Percentiles rank a stretch among this genome's conserved stretches.
phyloP scores from a whole-genome alignment of 2,113 vertebrate genomes.

The Bubo bubo region DNA sequence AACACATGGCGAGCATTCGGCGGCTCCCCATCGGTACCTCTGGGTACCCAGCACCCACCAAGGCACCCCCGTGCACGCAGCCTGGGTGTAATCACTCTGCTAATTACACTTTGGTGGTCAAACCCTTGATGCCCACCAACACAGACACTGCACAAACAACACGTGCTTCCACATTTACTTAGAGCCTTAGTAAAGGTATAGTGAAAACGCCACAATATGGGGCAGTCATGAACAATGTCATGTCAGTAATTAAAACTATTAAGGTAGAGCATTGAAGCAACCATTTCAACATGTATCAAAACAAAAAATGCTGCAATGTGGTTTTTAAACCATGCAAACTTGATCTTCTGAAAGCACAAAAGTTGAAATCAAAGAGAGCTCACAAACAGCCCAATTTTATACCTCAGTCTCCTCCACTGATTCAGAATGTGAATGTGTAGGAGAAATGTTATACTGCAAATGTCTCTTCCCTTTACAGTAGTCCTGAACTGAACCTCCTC shows the following conservation, averaged over 20 bases:
- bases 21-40: fast-evolving
- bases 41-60: background rate
- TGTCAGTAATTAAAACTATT: fast-evolving
- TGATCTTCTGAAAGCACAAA: background rate
- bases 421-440: background rate
- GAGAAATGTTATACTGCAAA: background rate
- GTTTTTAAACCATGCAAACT: background rate
- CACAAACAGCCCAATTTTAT: background rate
- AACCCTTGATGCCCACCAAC: background rate
- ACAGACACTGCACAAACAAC: background rate
- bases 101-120: fast-evolving
- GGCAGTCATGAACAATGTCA: fast-evolving
- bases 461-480: background rate
- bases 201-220: fast-evolving
- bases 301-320: background rate
- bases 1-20: fast-evolving
- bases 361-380: background rate
- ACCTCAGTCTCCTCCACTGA: background rate
- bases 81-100: background rate
- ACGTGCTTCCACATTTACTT: fast-evolving
- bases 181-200: fast-evolving
- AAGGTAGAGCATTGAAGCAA: background rate
- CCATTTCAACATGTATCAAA: background rate
- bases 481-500: background rate
- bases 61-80: fast-evolving